These are phyloP conservation scores for Cataglyphis albicans DNA, from an alignment of 2,888 invertebrate genomes.

Conservation along the genomic window DNA sequence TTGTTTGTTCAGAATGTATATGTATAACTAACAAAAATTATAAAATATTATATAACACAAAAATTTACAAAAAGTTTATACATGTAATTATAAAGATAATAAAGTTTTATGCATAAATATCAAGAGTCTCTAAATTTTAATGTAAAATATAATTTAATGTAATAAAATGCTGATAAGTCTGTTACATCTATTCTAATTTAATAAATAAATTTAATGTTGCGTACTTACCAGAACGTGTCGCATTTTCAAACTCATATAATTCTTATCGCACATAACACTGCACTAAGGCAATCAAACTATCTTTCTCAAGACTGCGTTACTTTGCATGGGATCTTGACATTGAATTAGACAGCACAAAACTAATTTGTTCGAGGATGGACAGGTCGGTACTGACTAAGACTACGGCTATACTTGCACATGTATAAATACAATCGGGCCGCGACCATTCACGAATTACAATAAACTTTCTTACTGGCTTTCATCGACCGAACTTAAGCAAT, in stretches of 20 bases:
- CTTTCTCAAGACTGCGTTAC: conserved; percentile 19
- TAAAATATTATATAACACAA: background rate
- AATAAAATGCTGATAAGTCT: background rate
- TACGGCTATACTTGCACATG: conserved; percentile 83
- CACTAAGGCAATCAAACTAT: conserved; percentile 58
- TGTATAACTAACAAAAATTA: too few relatives aligned
- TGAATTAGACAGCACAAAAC: conserved; percentile 71
- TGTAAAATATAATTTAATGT: background rate
- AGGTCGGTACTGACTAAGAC: conserved; percentile 82
- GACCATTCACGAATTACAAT: conserved; percentile 86
- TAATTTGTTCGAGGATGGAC: conserved; percentile 81
- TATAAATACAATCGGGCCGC: conserved; percentile 85
- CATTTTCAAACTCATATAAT: conserved; percentile 75
- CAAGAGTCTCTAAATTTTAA: background rate
- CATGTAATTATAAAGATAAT: background rate
- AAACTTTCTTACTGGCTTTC: conserved; percentile 86
- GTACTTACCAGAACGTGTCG: conserved; percentile 75
- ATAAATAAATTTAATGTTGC: background rate
- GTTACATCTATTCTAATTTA: background rate
- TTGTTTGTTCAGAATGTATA: too few relatives aligned
- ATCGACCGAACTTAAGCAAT: conserved; percentile 84
- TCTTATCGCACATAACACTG: conserved; percentile 72
- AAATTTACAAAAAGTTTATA: background rate
- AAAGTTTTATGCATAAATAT: background rate
- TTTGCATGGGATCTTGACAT: conserved; percentile 58